Conservation (phyloP, 2,888 invertebrate species). For the Patella caerulea region DNA sequence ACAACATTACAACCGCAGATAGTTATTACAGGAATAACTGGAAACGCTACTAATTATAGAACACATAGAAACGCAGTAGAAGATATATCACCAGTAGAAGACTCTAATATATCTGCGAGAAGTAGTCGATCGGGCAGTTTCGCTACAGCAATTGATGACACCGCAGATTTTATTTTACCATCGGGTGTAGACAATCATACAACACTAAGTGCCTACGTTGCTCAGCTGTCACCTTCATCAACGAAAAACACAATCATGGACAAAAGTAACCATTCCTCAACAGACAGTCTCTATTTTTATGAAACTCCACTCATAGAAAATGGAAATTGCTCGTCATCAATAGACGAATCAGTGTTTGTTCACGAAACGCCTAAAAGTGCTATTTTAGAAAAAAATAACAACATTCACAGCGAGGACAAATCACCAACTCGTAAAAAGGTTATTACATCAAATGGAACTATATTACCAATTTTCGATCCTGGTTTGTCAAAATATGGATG, state of each 20-base stretch:
- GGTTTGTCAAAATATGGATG: slow-evolving; percentile 3
- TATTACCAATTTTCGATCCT: neutral
- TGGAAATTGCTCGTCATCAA: neutral
- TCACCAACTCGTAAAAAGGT: no score
- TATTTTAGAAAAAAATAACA: neutral
- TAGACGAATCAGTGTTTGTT: neutral
- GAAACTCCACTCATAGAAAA: neutral
- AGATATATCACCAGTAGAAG: slow-evolving; percentile 10
- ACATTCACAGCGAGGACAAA: neutral
- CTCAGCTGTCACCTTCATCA: slow-evolving; percentile 25
- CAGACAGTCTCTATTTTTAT: neutral
- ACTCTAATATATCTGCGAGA: slow-evolving; percentile 29
- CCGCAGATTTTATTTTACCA: slow-evolving; percentile 28
- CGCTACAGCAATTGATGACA: slow-evolving; percentile 38
- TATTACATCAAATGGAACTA: neutral
- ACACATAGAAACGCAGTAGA: neutral
- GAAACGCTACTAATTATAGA: slow-evolving; percentile 34
- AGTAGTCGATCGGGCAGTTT: slow-evolving; percentile 40
- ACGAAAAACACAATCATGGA: neutral
- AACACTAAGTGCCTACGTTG: slow-evolving; percentile 26
- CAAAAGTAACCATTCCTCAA: neutral
- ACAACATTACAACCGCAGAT: slow-evolving; percentile 53
- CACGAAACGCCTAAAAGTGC: neutral
- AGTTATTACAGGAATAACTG: slow-evolving; percentile 49
- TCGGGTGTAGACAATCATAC: slow-evolving; percentile 18